These are phyloP conservation scores for Capreolus pygargus DNA, from an alignment of 2,113 vertebrate species.

Conservation along the genomic window DNA sequence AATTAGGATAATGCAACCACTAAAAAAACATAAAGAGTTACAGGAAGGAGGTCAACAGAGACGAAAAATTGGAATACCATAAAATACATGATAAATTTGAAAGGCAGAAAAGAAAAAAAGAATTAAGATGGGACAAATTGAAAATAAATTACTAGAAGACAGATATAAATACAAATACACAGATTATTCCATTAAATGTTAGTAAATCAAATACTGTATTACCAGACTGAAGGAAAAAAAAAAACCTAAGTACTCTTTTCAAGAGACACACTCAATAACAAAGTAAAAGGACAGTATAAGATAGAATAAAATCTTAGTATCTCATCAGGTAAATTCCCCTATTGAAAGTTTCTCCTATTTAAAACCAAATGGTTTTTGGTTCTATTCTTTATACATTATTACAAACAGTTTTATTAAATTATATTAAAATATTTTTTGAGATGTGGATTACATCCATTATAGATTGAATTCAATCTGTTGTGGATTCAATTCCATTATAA, in stretches of 20 bases:
- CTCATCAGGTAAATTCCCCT: neutral
- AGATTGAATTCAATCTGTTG: neutral
- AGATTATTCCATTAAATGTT: neutral
- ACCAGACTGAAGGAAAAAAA: neutral
- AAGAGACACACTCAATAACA: neutral
- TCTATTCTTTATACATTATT: neutral
- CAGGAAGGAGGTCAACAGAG: neutral
- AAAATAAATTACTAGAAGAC: neutral
- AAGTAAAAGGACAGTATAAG: neutral
- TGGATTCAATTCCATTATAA: neutral
- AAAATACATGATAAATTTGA: neutral
- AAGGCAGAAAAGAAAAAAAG: neutral
- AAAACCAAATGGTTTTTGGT: neutral
- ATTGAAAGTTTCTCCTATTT: neutral
- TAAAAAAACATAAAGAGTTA: neutral
- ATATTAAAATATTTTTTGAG: neutral
- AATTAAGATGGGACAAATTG: neutral
- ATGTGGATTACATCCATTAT: neutral
- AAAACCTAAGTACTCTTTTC: neutral
- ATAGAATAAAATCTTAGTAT: neutral
- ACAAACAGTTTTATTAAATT: neutral
- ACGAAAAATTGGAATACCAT: neutral
- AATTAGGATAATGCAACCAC: neutral
- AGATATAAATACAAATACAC: neutral
- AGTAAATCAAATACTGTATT: neutral